phyloP scores from a whole-genome alignment of 2,113 vertebrate genomes.

The Myotis lucifugus region DNA sequence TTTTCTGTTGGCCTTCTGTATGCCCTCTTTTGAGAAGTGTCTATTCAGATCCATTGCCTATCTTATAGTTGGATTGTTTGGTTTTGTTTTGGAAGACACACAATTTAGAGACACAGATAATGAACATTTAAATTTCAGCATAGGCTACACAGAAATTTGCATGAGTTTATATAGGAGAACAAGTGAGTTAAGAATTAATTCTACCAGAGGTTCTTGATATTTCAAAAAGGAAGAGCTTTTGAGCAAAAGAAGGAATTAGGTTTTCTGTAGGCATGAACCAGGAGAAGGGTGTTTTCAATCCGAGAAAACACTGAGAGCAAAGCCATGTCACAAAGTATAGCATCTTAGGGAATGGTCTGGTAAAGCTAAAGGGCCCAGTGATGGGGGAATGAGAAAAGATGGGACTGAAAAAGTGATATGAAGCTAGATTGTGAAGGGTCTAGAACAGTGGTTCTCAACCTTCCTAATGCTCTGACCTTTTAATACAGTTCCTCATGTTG shows the following conservation, averaged over 20 bases:
- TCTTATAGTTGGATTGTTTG: background rate
- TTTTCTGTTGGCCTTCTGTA: background rate
- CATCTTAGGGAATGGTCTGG: background rate
- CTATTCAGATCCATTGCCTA: background rate
- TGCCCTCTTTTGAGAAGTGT: background rate
- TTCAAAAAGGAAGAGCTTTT: background rate
- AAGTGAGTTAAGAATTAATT: conserved; percentile 1
- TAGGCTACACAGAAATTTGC: background rate
- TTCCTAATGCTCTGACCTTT: too few species aligned
- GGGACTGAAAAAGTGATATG: background rate
- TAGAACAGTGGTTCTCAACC: background rate
- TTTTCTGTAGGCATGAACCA: background rate
- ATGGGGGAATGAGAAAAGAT: background rate
- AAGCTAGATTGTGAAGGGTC: background rate
- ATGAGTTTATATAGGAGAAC: background rate
- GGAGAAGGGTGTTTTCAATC: background rate
- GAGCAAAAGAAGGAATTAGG: background rate
- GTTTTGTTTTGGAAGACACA: background rate
- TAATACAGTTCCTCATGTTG: too few species aligned
- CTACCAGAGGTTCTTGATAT: background rate
- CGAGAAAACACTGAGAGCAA: background rate
- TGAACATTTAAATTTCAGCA: background rate
- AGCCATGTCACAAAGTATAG: background rate
- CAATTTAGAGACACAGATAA: background rate
- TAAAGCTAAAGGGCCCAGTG: background rate